Percentiles rank a stretch among this genome's conserved stretches.
Evolutionary conservation across 1,140 invertebrate genomes (phyloP).

Genomic region (Charaxes varanes): DNA sequence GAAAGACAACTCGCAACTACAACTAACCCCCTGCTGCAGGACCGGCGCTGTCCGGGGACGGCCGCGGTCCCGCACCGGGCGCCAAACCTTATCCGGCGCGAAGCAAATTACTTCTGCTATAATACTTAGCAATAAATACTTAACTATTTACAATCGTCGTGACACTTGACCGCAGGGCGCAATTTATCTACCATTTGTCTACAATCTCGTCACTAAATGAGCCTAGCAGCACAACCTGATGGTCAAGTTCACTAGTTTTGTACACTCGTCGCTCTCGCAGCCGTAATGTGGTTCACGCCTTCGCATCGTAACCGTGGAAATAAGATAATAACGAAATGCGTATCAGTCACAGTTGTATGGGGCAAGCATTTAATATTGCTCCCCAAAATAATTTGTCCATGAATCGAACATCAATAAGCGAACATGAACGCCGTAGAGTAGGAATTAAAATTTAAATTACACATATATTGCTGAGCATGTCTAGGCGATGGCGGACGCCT

Average conservation of each 20-base stretch:
- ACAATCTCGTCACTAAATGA: constrained; percentile 16
- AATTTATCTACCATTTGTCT: constrained; percentile 33
- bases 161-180: constrained; percentile 24
- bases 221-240: constrained; percentile 11
- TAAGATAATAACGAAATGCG: constrained; percentile 20
- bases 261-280: constrained; percentile 33
- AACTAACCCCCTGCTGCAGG: constrained; percentile 36
- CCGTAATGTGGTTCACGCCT: constrained; percentile 67
- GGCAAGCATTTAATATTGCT: constrained; percentile 7
- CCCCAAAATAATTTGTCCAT: constrained; percentile 16
- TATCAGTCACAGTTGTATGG: constrained; percentile 15
- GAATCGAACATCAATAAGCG: constrained; percentile 8
- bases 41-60: constrained; percentile 4
- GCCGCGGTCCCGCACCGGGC: constrained; percentile 5
- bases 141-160: constrained; percentile 53
- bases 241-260: constrained; percentile 19
- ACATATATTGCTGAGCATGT: constrained; percentile 33
- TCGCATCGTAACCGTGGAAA: constrained; percentile 19
- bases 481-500: constrained; percentile 17
- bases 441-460: constrained; percentile 26
- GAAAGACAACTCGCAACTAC: constrained; percentile 49
- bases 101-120: constrained; percentile 63
- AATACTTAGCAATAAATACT: constrained; percentile 66
- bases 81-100: constrained; percentile 35
- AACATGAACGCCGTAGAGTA: constrained; percentile 13